Percentiles rank a stretch among this genome's conserved stretches.
Evolutionary conservation across 2,888 invertebrate genomes (phyloP).

Genomic region (Tipula unca): DNA sequence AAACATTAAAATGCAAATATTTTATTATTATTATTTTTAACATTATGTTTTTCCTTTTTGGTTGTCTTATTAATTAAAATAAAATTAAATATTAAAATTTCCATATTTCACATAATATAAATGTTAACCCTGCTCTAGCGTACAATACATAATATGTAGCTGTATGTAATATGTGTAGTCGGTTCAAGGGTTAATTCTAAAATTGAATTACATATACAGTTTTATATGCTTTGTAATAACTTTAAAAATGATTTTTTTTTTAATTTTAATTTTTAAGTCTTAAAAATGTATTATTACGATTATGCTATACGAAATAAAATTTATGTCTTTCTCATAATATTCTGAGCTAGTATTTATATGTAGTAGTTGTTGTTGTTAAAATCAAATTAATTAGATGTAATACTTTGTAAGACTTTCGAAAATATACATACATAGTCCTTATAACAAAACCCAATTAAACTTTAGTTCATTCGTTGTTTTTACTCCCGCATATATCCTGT

Average conservation of each 20-base stretch:
- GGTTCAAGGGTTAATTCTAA: not conserved
- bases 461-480: not conserved
- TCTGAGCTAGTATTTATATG: not conserved
- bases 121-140: not conserved
- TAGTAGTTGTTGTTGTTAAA: not conserved
- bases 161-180: not conserved
- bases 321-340: not conserved
- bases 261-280: not conserved
- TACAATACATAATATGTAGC: no score
- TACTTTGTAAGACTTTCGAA: not conserved
- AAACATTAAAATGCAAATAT: slow-evolving; percentile 8
- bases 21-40: not conserved
- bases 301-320: not conserved
- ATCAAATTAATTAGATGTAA: not conserved
- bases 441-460: not conserved
- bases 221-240: not conserved
- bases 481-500: not conserved
- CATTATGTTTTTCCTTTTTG: not conserved
- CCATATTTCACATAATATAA: not conserved
- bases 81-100: not conserved
- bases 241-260: not conserved
- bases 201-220: not conserved
- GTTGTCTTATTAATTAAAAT: slow-evolving; percentile 8
- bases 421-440: not conserved
- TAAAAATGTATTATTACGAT: slow-evolving; percentile 8